Evolutionary conservation across 2,113 vertebrate species (phyloP).

Genomic region (Malurus elegans): DNA sequence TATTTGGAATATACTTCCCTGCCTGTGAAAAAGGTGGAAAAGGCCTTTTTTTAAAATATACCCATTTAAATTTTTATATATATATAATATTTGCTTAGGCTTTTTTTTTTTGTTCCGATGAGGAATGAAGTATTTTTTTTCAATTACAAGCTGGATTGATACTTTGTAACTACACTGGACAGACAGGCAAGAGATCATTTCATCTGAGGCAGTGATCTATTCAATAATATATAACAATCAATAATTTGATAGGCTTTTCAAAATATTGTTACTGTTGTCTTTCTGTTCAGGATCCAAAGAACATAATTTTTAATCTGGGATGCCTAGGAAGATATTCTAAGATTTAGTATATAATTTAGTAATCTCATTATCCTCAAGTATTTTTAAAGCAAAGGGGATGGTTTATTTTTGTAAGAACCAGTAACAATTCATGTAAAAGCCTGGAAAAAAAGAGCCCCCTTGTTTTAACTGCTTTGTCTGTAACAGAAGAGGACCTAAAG

Average conservation of each 20-base stretch:
- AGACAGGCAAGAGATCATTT: background rate
- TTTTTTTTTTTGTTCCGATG: background rate
- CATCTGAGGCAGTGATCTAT: background rate
- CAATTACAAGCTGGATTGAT: background rate
- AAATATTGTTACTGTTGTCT: background rate
- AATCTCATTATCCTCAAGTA: background rate
- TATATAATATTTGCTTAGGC: no score
- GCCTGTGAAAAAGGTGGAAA: background rate
- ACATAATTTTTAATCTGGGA: background rate
- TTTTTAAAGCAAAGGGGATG: background rate
- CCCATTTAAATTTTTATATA: background rate
- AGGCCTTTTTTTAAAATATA: background rate
- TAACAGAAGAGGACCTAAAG: background rate
- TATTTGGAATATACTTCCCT: background rate
- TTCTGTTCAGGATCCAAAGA: background rate
- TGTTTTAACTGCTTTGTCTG: background rate
- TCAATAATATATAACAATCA: background rate
- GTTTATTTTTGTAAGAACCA: background rate
- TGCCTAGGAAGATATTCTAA: background rate
- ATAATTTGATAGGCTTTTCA: background rate
- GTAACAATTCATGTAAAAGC: background rate
- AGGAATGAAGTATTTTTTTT: background rate
- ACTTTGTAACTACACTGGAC: background rate
- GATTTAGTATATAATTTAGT: background rate
- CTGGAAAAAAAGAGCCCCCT: background rate